phyloP scores from a whole-genome alignment of 1,140 invertebrate genomes.

The Liolophura sinensis region DNA sequence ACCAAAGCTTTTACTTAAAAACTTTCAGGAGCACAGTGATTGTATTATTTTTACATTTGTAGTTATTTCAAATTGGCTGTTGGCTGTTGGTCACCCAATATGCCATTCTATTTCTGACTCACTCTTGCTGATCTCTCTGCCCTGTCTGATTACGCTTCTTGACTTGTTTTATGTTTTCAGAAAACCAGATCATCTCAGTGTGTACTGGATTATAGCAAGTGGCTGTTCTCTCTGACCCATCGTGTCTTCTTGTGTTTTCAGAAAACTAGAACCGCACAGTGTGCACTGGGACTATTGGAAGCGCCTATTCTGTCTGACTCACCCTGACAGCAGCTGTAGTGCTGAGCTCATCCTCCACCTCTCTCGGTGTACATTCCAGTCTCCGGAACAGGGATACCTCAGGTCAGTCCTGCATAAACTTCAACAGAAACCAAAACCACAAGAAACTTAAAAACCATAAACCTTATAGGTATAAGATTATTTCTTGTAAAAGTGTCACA shows the following conservation, averaged over 20 bases:
- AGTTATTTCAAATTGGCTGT: no score
- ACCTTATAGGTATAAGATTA: no score
- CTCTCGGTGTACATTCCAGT: slow-evolving; percentile 12
- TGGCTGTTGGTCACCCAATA: no score
- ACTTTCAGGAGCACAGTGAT: no score
- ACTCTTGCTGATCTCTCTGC: no score
- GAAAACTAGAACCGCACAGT: slow-evolving; percentile 15
- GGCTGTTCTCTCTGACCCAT: not conserved
- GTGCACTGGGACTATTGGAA: slow-evolving; percentile 22
- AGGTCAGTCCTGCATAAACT: slow-evolving; percentile 11
- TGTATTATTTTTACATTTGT: no score
- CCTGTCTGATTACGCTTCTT: not conserved
- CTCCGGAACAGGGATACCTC: slow-evolving; percentile 30
- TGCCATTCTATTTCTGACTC: no score
- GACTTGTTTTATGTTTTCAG: slow-evolving; percentile 15
- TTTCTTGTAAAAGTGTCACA: no score
- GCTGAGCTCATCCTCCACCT: slow-evolving; percentile 6
- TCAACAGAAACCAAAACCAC: no score
- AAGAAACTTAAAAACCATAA: no score
- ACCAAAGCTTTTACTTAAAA: no score
- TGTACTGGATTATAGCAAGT: no score
- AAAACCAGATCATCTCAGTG: slow-evolving; percentile 12
- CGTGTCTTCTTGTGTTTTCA: slow-evolving; percentile 9
- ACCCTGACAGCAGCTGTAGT: slow-evolving; percentile 23
- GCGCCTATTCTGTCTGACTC: slow-evolving; percentile 28